phyloP scores from a whole-genome alignment of 2,797 vertebrate species.

The Ptychadena robeensis region DNA sequence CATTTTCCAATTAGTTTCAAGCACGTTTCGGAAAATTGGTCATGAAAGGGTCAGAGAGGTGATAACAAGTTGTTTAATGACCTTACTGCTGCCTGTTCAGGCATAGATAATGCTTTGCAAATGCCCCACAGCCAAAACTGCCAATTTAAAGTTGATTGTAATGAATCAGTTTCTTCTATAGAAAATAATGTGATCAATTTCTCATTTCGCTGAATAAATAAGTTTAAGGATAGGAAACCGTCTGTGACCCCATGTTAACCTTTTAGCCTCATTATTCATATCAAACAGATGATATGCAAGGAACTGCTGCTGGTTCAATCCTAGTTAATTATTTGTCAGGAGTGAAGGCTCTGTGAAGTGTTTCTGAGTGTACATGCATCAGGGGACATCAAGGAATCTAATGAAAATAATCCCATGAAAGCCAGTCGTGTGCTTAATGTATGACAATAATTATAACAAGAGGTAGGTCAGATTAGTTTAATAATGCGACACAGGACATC shows the following conservation, averaged over 20 bases:
- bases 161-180: constrained; percentile 96
- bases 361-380: constrained; percentile 82
- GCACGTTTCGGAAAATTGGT: constrained; percentile 71
- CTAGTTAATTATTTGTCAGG: constrained; percentile 90
- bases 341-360: constrained; percentile 80
- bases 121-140: constrained; percentile 87
- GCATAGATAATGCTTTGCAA: constrained; percentile 91
- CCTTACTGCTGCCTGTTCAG: constrained; percentile 86
- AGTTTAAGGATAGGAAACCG: constrained; percentile 88
- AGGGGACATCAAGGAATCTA: constrained; percentile 79
- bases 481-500: constrained; percentile 16
- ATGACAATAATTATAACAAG: constrained; percentile 61
- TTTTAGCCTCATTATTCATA: constrained; percentile 91
- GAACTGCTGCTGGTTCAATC: constrained; percentile 81
- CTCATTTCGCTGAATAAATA: constrained; percentile 99
- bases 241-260: constrained; percentile 91
- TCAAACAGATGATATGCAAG: constrained; percentile 83
- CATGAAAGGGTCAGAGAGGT: constrained; percentile 86
- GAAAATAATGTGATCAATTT: constrained; percentile 99
- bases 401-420: constrained; percentile 69
- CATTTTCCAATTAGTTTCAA: constrained; percentile 63
- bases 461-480: constrained; percentile 63
- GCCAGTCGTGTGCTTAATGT: constrained; percentile 64
- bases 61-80: constrained; percentile 93
- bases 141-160: constrained; percentile 97